Percentiles rank a stretch among this genome's conserved stretches.
Conservation (phyloP, 2,113 vertebrate genomes). For the Rattus norvegicus region DNA sequence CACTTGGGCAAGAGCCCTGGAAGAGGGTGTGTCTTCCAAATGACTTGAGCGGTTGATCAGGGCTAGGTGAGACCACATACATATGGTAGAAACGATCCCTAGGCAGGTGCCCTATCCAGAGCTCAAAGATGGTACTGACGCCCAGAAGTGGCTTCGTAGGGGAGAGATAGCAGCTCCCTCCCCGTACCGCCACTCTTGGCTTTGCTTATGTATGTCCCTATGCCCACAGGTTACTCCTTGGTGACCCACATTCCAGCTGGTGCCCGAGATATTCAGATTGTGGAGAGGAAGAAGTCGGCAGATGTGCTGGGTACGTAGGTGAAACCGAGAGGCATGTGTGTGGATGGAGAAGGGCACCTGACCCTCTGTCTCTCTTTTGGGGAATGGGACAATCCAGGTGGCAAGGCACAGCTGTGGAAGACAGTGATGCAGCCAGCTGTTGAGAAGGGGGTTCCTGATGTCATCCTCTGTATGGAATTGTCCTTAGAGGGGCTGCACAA, state of each 20-base stretch:
- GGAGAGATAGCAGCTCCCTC: accelerated
- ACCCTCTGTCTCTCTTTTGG: accelerated
- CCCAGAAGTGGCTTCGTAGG: not conserved
- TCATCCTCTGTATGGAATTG: not conserved
- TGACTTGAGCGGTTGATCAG: accelerated
- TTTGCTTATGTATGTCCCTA: not conserved
- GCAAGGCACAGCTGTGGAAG: not conserved
- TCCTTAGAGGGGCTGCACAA: not conserved
- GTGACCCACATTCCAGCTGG: slow-evolving; percentile 97
- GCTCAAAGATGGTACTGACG: accelerated
- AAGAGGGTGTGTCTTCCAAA: accelerated
- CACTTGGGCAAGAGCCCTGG: accelerated
- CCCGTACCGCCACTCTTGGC: not conserved
- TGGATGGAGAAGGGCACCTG: accelerated
- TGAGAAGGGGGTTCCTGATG: not conserved
- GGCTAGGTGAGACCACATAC: not conserved
- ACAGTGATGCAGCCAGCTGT: accelerated
- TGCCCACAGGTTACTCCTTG: slow-evolving; percentile 92
- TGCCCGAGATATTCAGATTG: slow-evolving; percentile 97
- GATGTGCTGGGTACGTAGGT: slow-evolving; percentile 93
- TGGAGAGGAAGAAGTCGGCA: slow-evolving; percentile 97
- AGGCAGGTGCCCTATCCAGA: not conserved
- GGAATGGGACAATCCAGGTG: no score
- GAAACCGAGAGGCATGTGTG: not conserved
- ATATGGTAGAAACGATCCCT: not conserved